Percentiles rank a stretch among this genome's conserved stretches.
These are phyloP conservation scores for Gerris buenoi DNA, from an alignment of 1,140 invertebrate genomes.

Conservation along the genomic window DNA sequence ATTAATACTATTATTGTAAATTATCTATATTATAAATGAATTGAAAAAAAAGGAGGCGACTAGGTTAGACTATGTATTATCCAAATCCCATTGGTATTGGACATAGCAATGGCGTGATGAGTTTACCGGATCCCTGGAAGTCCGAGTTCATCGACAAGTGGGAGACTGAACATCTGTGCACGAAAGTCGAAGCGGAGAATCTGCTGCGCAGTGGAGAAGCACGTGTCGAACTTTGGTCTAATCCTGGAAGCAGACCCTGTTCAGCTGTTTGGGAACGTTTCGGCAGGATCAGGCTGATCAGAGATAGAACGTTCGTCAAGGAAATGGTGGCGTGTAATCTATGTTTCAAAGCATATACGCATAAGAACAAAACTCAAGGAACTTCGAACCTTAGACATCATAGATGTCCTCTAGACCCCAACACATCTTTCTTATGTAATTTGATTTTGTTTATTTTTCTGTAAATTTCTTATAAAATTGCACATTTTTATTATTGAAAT, in stretches of 20 bases:
- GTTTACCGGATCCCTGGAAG: neutral
- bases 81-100: too few species aligned
- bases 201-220: neutral
- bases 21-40: too few species aligned
- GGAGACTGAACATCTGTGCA: neutral
- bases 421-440: neutral
- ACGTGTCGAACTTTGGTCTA: neutral
- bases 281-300: neutral
- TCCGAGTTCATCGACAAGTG: neutral
- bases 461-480: too few species aligned
- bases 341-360: slow-evolving; percentile 7
- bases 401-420: neutral
- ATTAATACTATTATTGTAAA: too few species aligned
- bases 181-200: neutral
- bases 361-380: slow-evolving; percentile 5
- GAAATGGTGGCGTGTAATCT: slow-evolving; percentile 7
- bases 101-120: neutral
- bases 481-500: too few species aligned
- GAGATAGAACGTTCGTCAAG: neutral
- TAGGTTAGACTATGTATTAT: too few species aligned
- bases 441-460: too few species aligned
- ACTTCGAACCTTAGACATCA: slow-evolving; percentile 3
- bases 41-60: too few species aligned
- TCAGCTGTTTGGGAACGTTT: neutral
- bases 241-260: neutral